Percentiles rank a stretch among this genome's conserved stretches.
These are phyloP conservation scores for Lepilemur ruficaudatus DNA, from an alignment of 2,797 vertebrate species.

Conservation along the genomic window DNA sequence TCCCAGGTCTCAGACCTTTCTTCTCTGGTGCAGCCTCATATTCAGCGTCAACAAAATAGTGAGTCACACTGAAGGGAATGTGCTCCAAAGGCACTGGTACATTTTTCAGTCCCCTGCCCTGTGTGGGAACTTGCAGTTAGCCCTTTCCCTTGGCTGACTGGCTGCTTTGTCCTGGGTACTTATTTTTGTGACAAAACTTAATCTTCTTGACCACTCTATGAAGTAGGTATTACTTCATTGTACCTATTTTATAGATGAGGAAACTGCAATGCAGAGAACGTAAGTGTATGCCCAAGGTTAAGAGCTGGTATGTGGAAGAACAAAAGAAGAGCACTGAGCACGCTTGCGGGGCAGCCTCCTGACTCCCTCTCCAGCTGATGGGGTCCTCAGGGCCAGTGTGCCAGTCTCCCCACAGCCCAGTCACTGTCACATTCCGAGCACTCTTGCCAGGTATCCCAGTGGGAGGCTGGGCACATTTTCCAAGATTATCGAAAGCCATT, in stretches of 20 bases:
- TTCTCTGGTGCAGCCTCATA: neutral
- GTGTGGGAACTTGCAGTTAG: neutral
- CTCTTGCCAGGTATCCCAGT: neutral
- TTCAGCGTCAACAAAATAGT: neutral
- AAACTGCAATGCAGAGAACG: neutral
- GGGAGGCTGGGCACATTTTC: neutral
- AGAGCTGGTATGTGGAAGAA: neutral
- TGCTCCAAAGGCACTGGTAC: neutral
- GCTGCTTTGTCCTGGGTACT: neutral
- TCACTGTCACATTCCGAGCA: neutral
- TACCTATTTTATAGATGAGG: neutral
- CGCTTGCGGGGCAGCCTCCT: neutral
- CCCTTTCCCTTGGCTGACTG: neutral
- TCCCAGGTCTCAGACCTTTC: neutral
- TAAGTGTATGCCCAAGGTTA: neutral
- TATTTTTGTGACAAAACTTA: neutral
- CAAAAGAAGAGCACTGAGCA: neutral
- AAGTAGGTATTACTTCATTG: neutral
- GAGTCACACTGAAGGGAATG: neutral
- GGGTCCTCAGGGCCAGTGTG: too few relatives aligned
- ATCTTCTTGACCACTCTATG: neutral
- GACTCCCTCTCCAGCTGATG: neutral
- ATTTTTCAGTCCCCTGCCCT: neutral
- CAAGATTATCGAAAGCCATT: neutral
- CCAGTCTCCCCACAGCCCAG: neutral